Evolutionary conservation across 30 jellyfish, hydroid and myxozoan species (phyloP), one percentile per base, ranked within the genome.

Genomic region (Nemopilema nomurai): DNA sequence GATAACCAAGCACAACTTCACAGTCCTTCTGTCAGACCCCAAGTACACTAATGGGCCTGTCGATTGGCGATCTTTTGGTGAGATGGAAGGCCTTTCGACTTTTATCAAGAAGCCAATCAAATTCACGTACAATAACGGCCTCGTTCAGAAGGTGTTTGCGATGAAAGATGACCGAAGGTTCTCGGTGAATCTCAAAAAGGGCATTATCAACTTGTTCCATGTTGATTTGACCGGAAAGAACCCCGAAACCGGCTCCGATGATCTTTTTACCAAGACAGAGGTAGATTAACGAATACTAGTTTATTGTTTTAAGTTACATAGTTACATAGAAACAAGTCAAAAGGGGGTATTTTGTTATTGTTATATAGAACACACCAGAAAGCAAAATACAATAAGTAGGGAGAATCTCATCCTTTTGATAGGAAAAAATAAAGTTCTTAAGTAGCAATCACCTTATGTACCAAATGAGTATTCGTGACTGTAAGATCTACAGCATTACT

Each of bases 111-210:
- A 26, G 67, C 96, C 96, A 41, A 73, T 89, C 72, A 74, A 31
- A 24, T 89, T 89, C 81, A 65, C 52, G 31, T 89, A 81, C 74
- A 67, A 62, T 0, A 26, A 66, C 49, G 96, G 96, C 8, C 28
- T 80, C 24, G 92, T 89, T 16, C 51, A 41, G 76, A 78, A 62
- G 30, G 82, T 89, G 6, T 29, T 28, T 86, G 63, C 89, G 16
- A 26, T 25, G 33, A 67, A 52, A 19, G 89, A 65, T 51, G 96
- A 89, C 68, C 77, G 83, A n/a, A 25, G 65, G 67, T 89, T 71
- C 83, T 89, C 96, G 20, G 79, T 89, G 51, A 81, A 89, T 67
- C 49, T 89, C 74, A 89, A 89, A 77, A 89, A 75, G 84, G 92
- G 92, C 21, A 64, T 89, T 51, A 53, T 89, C 86, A 81, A 68